Conservation (phyloP, 2,888 invertebrate species). For the Trichacis sp. region DNA sequence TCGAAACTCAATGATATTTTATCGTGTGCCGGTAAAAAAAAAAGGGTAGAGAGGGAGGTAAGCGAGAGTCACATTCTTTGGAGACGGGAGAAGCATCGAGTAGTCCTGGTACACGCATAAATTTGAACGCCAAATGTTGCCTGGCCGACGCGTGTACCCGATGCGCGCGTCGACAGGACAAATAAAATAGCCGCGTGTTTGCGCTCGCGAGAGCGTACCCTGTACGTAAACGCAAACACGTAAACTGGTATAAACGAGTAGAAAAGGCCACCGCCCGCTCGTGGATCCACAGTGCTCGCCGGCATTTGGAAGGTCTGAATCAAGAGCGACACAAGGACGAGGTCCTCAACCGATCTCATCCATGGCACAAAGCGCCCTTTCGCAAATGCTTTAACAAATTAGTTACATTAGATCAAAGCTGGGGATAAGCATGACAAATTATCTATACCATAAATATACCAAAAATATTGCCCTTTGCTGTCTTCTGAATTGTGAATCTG, state of each 20-base stretch:
- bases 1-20: neutral
- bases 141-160: constrained; percentile 7
- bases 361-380: constrained; percentile 18
- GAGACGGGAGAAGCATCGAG: neutral
- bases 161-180: constrained; percentile 12
- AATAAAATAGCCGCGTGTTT: constrained; percentile 13
- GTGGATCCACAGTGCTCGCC: constrained; percentile 12
- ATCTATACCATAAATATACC: neutral
- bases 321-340: constrained; percentile 43
- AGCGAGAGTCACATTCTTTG: neutral
- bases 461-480: neutral
- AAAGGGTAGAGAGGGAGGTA: neutral
- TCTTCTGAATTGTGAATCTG: neutral
- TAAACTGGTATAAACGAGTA: too few species aligned
- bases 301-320: constrained; percentile 42
- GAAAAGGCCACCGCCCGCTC: constrained; percentile 9
- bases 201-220: constrained; percentile 26
- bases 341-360: neutral
- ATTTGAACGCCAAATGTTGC: constrained; percentile 5
- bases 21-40: neutral
- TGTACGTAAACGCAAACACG: constrained; percentile 48
- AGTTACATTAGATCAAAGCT: constrained; percentile 46
- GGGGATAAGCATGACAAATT: constrained; percentile 41
- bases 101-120: constrained; percentile 12
- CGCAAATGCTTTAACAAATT: constrained; percentile 54